Evolutionary conservation across 2,797 vertebrate species (phyloP).

Genomic region (Enteromius mattozi): DNA sequence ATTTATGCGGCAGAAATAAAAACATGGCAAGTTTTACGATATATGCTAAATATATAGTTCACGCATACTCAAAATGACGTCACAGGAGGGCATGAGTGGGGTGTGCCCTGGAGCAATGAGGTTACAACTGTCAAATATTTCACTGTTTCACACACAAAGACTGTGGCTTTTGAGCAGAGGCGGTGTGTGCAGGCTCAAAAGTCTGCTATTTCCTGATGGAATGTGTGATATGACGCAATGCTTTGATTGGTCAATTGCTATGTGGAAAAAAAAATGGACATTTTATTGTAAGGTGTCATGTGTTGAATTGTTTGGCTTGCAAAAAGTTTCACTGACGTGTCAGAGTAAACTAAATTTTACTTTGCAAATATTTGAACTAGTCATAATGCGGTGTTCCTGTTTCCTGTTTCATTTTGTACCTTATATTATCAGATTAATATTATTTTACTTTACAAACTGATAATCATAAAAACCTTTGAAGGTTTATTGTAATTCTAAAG

Average conservation of each 20-base stretch:
- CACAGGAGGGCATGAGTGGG: slow-evolving; percentile 1
- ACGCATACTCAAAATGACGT: neutral
- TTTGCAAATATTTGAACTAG: neutral
- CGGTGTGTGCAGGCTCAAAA: neutral
- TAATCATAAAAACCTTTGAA: neutral
- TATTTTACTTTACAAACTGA: neutral
- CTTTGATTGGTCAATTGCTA: neutral
- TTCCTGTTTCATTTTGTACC: neutral
- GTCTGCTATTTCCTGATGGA: neutral
- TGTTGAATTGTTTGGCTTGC: neutral
- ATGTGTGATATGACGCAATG: neutral
- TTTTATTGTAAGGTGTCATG: neutral
- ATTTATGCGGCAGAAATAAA: slow-evolving; percentile 26
- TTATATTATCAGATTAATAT: neutral
- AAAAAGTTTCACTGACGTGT: neutral
- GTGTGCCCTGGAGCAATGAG: slow-evolving; percentile 16
- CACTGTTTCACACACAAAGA: slow-evolving; percentile 7
- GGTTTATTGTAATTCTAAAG: neutral
- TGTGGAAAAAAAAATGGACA: neutral
- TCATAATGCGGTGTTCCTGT: neutral
- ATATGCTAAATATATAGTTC: neutral
- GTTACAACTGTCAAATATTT: slow-evolving; percentile 40
- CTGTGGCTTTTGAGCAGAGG: neutral
- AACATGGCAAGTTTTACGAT: slow-evolving; percentile 27
- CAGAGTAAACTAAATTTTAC: neutral